Base-by-base conservation (phyloP, 2,888 invertebrate species). In the Ophion costatus region DNA sequence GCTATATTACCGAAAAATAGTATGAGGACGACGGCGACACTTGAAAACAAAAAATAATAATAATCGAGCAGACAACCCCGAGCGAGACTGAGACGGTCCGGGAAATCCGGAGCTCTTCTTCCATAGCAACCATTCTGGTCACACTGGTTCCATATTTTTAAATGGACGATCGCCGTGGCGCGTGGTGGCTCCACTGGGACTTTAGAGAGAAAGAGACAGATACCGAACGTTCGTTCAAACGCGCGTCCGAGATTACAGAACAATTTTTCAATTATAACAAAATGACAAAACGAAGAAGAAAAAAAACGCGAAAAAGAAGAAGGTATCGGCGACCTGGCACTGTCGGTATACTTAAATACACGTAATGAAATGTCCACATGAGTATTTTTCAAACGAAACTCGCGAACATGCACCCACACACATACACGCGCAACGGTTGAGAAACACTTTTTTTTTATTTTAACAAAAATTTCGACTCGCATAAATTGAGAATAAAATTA, bases 111-210 rank as follows among this genome's bases (percentile, higher is more conserved):
- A 93, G 92, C 92, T 93, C 93, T 93, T 93, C 93, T 93, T 93
- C 93, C 93, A 93, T 93, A 93, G 93, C 93, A 93, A 93, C 93
- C 93, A 93, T 93, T 93, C 93, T 93, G 93, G 93, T 93, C 93
- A 93, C 93, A 93, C 93, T 93, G 93, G 93, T 93, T 93, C 93
- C 93, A 93, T 93, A 93, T 92, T 93, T 93, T 93, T 91, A 93
- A 92, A 89, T 89, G 92, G 91, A 91, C 90, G 90, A 74, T 80
- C 84, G 91, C 90, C 91, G 92, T 91, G 92, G 24, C 90, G 90
- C 92, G 92, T 90, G 92, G 45, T 93, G 92, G 92, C 91, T 91
- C 59, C 89, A 92, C 91, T 91, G 91, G 93, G 93, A 86, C 86
- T 86, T 83, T 80, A 76, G 74, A 80, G 59, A 75, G 45, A 45